Conservation (phyloP, 2,888 invertebrate species). For the Pharmacophagus antenor region DNA sequence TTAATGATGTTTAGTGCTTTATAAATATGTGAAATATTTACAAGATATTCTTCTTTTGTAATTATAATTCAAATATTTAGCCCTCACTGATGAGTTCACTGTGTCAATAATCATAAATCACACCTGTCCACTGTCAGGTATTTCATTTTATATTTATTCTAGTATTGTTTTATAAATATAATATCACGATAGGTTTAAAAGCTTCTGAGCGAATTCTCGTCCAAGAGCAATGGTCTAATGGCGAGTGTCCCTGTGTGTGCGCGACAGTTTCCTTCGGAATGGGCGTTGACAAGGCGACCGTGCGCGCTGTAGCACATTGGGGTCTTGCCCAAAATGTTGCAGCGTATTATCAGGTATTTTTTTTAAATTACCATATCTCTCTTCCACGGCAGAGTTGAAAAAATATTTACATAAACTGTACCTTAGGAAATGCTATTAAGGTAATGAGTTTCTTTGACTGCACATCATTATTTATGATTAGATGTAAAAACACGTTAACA, state of each 20-base stretch:
- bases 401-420: too few relatives aligned
- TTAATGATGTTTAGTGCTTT: too few relatives aligned
- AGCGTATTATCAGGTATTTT: slow-evolving; percentile 90
- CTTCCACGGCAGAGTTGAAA: too few relatives aligned
- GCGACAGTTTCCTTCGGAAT: slow-evolving; percentile 99
- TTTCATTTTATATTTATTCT: background rate
- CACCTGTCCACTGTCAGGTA: background rate
- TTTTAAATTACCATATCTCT: background rate
- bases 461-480: too few relatives aligned
- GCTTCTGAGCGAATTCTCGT: slow-evolving; percentile 86
- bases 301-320: slow-evolving; percentile 98
- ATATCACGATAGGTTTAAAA: slow-evolving; percentile 81
- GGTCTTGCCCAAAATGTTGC: slow-evolving; percentile 96
- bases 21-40: too few relatives aligned
- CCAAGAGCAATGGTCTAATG: slow-evolving; percentile 96
- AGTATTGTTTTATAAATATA: background rate
- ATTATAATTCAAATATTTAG: background rate
- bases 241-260: slow-evolving; percentile 93
- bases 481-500: too few relatives aligned
- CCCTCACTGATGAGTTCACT: background rate
- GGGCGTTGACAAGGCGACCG: slow-evolving; percentile 98
- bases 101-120: background rate
- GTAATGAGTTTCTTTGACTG: too few relatives aligned
- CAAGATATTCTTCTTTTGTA: too few relatives aligned
- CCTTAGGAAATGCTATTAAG: too few relatives aligned